phyloP scores from a whole-genome alignment of 2,113 vertebrate genomes.

The Archilochus colubris region DNA sequence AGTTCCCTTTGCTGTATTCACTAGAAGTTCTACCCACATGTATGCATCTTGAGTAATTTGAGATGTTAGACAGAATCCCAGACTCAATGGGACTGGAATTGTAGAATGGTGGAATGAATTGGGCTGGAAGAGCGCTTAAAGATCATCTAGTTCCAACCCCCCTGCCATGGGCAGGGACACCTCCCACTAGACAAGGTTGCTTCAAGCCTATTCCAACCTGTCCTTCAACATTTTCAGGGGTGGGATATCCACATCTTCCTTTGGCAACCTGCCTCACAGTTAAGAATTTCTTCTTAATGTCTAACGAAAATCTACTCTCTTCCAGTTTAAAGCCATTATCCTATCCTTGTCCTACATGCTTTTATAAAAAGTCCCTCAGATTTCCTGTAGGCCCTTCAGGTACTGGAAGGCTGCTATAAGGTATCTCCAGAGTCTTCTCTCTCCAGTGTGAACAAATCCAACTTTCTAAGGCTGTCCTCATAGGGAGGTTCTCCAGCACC shows the following conservation, averaged over 20 bases:
- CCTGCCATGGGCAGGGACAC: not conserved
- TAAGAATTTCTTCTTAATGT: not conserved
- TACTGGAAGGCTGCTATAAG: not conserved
- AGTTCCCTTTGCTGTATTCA: not conserved
- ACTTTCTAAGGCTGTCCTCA: not conserved
- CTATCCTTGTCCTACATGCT: not conserved
- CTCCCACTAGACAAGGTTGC: not conserved
- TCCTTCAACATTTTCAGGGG: not conserved
- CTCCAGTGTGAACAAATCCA: not conserved
- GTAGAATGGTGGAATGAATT: not conserved
- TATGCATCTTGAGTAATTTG: not conserved
- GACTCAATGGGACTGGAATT: not conserved
- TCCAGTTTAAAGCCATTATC: not conserved
- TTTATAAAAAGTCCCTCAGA: not conserved
- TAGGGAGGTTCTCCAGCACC: not conserved
- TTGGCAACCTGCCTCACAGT: not conserved
- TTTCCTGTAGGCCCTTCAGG: not conserved
- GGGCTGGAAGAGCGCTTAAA: not conserved
- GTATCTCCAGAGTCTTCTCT: not conserved
- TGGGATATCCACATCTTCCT: rapidly evolving
- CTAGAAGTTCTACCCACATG: not conserved
- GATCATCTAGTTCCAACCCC: not conserved
- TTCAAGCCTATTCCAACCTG: not conserved
- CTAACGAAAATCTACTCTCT: not conserved
- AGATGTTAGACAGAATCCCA: not conserved